Evolutionary conservation across 23 tunicate genomes (phyloP), one percentile per base, ranked within the genome.

Genomic region (Halocynthia roretzi): DNA sequence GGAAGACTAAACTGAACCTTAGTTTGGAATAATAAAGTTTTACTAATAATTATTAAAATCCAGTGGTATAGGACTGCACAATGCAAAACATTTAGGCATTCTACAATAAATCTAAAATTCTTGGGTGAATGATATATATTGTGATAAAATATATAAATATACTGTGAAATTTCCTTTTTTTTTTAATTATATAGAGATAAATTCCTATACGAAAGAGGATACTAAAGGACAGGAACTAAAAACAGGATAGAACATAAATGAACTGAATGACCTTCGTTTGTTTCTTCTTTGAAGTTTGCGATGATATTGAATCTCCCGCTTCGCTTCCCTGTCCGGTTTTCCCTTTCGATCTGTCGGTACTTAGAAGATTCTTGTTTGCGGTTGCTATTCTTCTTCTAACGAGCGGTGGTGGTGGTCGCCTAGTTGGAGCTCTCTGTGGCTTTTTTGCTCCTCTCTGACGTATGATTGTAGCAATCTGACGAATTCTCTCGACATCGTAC

Each of bases 1-100:
- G 96, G 96, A 52, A 89, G 85, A 51, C 19, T 80, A 48, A 89
- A 89, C 76, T 89, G 96, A 54, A 89, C 96, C 96, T 89, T 61
- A 14, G 44, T 31, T 31, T 31, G 44, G 44, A 4, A 31, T 0
- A 1, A 31, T 31, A 31, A 31, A 31, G 44, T 31, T 1, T 31
- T 31, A 31, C 44, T 31, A 31, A 31, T 2, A 60, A 60, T 1
- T 15, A 60, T 15, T 6, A 68, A 68, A 4, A 31, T 31, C 44
- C 4, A 31, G 44, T 31, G 44, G 44, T 31, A 31, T 31, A 31
- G 44, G 44, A 31, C 44, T 31, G 44, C 44, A 31, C 44, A 31
- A 31, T 31, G 44, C 1, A 31, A 4, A 31, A 31, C 44, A 31
- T 31, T 31, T 31, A 31, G 44, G 44, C 44, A 31, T 31, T 31